A percentile compares a stretch with the other conserved stretches of the same genome.
Evolutionary conservation across 2,113 vertebrate species (phyloP).

Genomic region (Plecturocebus donacophilus): DNA sequence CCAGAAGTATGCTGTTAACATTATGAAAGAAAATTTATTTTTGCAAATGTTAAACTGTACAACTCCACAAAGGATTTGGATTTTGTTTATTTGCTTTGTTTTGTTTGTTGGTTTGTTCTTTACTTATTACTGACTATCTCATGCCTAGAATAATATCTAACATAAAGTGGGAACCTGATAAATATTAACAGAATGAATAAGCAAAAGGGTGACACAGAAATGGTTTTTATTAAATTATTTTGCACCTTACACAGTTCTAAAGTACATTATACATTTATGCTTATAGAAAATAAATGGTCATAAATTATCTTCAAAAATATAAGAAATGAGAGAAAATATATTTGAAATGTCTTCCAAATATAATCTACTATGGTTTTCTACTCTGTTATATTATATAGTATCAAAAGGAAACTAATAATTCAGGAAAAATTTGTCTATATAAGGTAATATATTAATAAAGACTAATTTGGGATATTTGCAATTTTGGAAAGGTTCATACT

Average conservation of each 20-base stretch:
- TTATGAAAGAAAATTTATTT: not conserved
- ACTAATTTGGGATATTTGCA: not conserved
- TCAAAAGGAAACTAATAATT: not conserved
- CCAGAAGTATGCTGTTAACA: not conserved
- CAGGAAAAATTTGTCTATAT: not conserved
- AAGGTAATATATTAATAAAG: not conserved
- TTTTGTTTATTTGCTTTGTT: not conserved
- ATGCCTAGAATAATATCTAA: not conserved
- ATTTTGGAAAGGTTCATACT: not conserved
- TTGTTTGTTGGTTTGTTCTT: not conserved
- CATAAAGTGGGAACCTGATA: not conserved
- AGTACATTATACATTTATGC: not conserved
- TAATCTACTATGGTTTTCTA: not conserved
- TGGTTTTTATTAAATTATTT: not conserved
- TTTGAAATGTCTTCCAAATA: not conserved
- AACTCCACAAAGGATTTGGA: not conserved
- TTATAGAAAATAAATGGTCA: not conserved
- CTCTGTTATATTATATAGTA: not conserved
- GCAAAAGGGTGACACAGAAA: not conserved
- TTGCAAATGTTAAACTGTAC: not conserved
- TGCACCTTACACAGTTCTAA: not conserved
- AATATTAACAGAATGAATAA: not conserved
- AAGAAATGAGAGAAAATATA: not conserved
- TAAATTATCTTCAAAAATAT: not conserved
- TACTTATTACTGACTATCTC: not conserved